Base-by-base conservation (phyloP, 2,797 vertebrate species). In the Clamator glandarius region DNA sequence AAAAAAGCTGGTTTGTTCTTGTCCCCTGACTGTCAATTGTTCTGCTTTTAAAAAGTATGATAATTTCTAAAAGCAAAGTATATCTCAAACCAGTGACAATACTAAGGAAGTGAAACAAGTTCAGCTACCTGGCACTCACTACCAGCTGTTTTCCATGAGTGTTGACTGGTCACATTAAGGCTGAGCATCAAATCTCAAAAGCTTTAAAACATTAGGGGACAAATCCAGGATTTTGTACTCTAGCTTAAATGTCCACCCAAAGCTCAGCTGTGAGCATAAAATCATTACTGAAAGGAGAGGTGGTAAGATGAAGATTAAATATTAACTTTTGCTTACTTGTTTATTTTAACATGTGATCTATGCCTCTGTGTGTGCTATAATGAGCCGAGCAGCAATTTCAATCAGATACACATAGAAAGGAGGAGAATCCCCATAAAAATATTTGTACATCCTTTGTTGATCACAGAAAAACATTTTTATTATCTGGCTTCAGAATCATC, bases 81-180 rank as follows among this genome's bases (percentile, higher is more conserved):
- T 69, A 78, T 83, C 67, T 90, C 50, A 92, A 75, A 74, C 15
- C 67, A 74, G 59, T 50, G 54, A 83, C 29, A 81, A 79, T 8
- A 84, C 67, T 39, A 87, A 88, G 29, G n/a, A 83, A 92, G 35
- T 88, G 67, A 93, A 96, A 70, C 46, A 48, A 82, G 35, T 72
- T 92, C 67, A 80, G 29, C 31, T 48, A 55, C 19, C 72, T 92
- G 88, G 20, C 29, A 41, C n/a, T 72, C 2, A 0, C 28, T 72
- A 59, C 39, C 75, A 86, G 72, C 83, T 76, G 17, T 89, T 93
- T 94, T n/a, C 67, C 69, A 10, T 29, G 31, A 46, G 20, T 48
- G 54, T 51, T 39, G 8, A 61, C 42, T 20, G 3, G 61, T 78
- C 68, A 59, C 46, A 55, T 83, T 84, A 83, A 51, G 39, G 75